phyloP scores from a whole-genome alignment of 2,888 invertebrate species.

The Melipona beecheii region DNA sequence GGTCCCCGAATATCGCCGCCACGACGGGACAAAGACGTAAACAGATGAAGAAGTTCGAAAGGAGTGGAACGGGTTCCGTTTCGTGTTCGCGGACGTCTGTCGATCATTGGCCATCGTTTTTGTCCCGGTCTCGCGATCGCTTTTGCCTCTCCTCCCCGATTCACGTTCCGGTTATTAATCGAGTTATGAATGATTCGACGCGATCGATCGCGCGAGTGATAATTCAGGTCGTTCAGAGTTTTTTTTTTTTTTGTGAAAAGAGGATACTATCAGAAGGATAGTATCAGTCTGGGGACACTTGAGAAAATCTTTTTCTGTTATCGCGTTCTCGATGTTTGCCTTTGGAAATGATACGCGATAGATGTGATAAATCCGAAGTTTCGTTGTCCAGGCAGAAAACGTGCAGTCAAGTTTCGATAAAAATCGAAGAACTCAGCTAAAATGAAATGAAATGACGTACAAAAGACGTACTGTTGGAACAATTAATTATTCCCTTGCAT shows the following conservation, averaged over 20 bases:
- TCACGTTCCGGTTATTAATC: slow-evolving; percentile 55
- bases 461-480: neutral
- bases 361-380: too few species aligned
- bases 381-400: too few species aligned
- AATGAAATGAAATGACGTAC: neutral
- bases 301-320: neutral
- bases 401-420: too few species aligned
- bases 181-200: slow-evolving; percentile 51
- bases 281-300: neutral
- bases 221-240: slow-evolving; percentile 39
- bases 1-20: neutral
- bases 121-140: neutral
- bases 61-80: neutral
- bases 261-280: too few species aligned
- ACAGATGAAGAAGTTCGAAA: slow-evolving; percentile 49
- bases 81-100: slow-evolving; percentile 42
- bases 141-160: neutral
- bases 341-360: neutral
- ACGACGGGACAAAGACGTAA: slow-evolving; percentile 48
- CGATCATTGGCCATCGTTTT: slow-evolving; percentile 51
- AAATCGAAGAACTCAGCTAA: neutral
- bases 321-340: neutral
- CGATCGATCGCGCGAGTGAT: slow-evolving; percentile 18
- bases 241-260: slow-evolving; percentile 21
- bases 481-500: neutral